Percentiles rank a stretch among this genome's conserved stretches.
Conservation (phyloP, 2,113 vertebrate species). For the Rousettus leschenaultii region DNA sequence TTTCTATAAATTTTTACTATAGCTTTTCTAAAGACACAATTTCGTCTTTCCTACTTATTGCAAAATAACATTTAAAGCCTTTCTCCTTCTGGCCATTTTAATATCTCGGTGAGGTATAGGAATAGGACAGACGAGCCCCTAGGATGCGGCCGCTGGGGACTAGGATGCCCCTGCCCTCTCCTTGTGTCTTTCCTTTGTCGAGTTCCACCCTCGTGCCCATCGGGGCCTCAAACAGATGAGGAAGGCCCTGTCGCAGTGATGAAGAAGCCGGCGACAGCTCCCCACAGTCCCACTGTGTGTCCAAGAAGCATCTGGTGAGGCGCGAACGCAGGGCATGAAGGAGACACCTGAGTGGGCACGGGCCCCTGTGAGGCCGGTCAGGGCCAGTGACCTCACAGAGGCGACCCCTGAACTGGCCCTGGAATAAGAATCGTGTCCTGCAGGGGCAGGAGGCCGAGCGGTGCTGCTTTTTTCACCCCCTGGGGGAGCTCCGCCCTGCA, state of each 20-base stretch:
- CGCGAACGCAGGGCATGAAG: background rate
- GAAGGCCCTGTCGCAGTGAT: fast-evolving
- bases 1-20: background rate
- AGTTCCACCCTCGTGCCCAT: background rate
- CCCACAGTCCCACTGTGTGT: too few relatives aligned
- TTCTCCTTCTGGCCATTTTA: background rate
- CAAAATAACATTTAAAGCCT: background rate
- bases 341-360: background rate
- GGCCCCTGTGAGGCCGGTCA: background rate
- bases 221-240: background rate
- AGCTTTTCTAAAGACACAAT: background rate
- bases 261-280: background rate
- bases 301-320: background rate
- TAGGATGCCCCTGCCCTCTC: background rate
- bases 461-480: background rate
- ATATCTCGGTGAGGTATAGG: background rate
- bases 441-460: background rate
- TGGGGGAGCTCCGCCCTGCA: background rate
- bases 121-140: background rate
- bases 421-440: background rate
- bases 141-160: too few relatives aligned
- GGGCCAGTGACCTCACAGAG: background rate
- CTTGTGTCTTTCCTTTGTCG: fast-evolving
- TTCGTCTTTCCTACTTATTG: background rate
- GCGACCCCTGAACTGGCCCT: background rate